A percentile compares a stretch with the other conserved stretches of the same genome.
Conservation (phyloP, 1,140 invertebrate genomes). For the Physella acuta region DNA sequence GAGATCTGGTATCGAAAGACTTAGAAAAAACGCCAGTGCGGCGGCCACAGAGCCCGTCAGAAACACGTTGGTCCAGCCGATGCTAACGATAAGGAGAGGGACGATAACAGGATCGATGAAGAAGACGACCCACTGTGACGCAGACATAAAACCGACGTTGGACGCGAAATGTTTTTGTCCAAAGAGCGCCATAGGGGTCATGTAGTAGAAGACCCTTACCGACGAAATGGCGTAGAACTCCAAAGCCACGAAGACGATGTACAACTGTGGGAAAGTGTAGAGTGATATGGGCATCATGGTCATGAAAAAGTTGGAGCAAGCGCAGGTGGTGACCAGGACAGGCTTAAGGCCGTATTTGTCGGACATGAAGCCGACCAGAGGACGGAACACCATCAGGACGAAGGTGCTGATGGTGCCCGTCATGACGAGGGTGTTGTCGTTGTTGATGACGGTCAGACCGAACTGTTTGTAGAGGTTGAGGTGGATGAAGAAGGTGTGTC, state of each 20-base stretch:
- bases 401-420: not conserved
- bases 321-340: not conserved
- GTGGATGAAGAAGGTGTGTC: constrained; percentile 21
- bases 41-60: not conserved
- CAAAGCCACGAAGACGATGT: not conserved
- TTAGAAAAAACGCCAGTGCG: not conserved
- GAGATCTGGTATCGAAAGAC: not conserved
- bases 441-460: constrained; percentile 14
- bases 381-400: not conserved
- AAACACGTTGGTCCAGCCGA: not conserved
- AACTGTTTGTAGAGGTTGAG: constrained; percentile 13
- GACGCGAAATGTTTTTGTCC: not conserved
- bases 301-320: not conserved
- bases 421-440: not conserved
- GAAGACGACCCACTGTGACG: not conserved
- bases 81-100: not conserved
- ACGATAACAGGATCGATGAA: not conserved
- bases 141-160: not conserved
- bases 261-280: not conserved
- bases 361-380: not conserved
- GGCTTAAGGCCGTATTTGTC: not conserved
- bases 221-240: not conserved
- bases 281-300: not conserved
- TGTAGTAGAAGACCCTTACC: not conserved
- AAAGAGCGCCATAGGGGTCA: not conserved